Conservation (phyloP, 2,113 vertebrate species). For the Eublepharis macularius region DNA sequence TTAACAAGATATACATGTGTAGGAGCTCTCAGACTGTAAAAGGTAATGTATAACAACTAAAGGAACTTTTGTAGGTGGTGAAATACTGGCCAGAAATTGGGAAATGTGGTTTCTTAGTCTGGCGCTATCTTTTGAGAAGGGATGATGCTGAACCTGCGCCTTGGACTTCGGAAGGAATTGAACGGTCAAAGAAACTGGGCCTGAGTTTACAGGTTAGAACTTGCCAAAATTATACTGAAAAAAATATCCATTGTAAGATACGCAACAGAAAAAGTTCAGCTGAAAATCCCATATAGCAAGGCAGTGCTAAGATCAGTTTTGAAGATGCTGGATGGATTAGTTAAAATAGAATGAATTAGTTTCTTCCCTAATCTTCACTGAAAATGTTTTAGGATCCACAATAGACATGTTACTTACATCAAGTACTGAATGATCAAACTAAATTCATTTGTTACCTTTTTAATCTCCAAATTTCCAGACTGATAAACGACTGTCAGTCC, state of each 20-base stretch:
- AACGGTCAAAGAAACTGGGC: constrained; percentile 90
- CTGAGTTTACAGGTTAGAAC: constrained; percentile 88
- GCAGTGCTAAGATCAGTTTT: neutral
- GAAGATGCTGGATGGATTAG: neutral
- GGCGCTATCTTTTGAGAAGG: constrained; percentile 94
- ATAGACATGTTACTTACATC: neutral
- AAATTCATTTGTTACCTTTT: neutral
- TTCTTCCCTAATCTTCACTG: neutral
- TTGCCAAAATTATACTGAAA: constrained; percentile 17
- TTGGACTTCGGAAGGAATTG: constrained; percentile 94
- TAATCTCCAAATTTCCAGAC: neutral
- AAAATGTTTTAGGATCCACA: neutral
- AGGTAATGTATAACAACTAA: constrained; percentile 24
- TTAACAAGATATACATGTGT: neutral
- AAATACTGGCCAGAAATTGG: constrained; percentile 99
- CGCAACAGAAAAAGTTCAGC: neutral
- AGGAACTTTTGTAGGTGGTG: constrained; percentile 85
- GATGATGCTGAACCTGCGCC: constrained; percentile 96
- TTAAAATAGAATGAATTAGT: neutral
- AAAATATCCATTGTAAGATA: neutral
- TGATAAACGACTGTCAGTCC: neutral
- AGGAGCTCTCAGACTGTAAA: constrained; percentile 15
- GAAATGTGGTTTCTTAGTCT: constrained; percentile 97
- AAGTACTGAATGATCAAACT: neutral
- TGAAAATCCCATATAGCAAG: neutral